Evolutionary conservation across 2,113 vertebrate genomes (phyloP), one percentile per base, ranked within the genome.

Genomic region (Cephalopterus ornatus): DNA sequence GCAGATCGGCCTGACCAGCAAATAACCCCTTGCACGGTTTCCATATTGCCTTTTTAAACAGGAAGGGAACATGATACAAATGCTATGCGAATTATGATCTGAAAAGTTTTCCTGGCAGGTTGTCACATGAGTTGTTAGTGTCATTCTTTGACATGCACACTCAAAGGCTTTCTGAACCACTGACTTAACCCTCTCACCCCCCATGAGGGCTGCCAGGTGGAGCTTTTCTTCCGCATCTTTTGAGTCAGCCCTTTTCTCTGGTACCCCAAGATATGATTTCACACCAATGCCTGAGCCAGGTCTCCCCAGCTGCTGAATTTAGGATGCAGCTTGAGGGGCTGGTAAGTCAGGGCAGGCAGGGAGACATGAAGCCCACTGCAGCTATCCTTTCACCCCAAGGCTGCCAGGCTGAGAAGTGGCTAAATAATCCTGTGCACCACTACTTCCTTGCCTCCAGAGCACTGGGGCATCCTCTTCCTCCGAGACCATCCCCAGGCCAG

Each of bases 81-180:
- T 0, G 33, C 56, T 93, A 78, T 84, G 88, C 14, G 85, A 96
- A 92, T 95, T 97, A 96, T 92, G 95, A 95, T 93, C 95, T 75
- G 88, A 87, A 91, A 92, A 92, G 53, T 74, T 94, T 94, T 92
- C 74, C 82, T 97, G 91, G 89, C 85, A 94, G 62, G 33, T 87
- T 83, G 71, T 95, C 88, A 83, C 85, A 84, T 37, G 63, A 77
- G 62, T 66, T 89, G 73, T 90, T 83, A 94, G 84, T 87, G 68
- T 87, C 93, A 93, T 91, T 94, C 81, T 83, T 78, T 85, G 85
- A 90, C 70, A 44, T 28, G 41, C 47, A 93, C 59, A 84, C 93
- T 77, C 75, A 74, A 90, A 96, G 79, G 41, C 33, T 77, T 50
- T 85, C 75, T 78, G 37, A 74, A 92, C 47, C 55, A 41, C 47